A percentile compares a stretch with the other conserved stretches of the same genome.
These are phyloP conservation scores for Lynx canadensis DNA, from an alignment of 2,113 vertebrate species.

Conservation along the genomic window DNA sequence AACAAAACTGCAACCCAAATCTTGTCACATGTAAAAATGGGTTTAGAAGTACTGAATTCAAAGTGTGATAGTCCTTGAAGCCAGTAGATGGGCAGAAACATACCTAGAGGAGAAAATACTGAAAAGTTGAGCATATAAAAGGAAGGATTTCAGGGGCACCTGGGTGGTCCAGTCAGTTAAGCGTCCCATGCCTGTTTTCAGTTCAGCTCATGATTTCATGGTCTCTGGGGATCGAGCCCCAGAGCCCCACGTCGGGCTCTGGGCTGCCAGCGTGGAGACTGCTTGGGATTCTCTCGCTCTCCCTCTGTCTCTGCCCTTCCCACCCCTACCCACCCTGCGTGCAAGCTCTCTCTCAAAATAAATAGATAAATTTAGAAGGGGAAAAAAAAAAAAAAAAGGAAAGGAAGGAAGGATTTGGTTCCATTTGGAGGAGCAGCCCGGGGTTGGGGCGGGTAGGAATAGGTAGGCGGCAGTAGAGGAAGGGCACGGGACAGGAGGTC, in stretches of 20 bases:
- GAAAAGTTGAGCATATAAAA: not conserved
- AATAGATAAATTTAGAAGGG: no score
- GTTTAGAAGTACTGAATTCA: not conserved
- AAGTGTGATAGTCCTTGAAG: not conserved
- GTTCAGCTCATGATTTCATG: no score
- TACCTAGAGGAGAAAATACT: not conserved
- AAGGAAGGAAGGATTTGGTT: not conserved
- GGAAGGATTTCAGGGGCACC: not conserved
- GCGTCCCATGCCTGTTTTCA: no score
- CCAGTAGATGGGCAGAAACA: not conserved
- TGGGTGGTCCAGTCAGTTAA: no score
- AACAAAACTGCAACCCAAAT: not conserved
- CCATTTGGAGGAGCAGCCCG: rapidly evolving
- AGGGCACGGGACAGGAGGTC: no score
- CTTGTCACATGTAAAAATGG: not conserved
- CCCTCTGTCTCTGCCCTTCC: no score
- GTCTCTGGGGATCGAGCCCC: no score
- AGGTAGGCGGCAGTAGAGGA: not conserved
- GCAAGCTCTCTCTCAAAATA: no score
- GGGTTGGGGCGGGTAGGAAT: not conserved
- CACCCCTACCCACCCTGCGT: no score
- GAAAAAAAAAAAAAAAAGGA: not conserved
- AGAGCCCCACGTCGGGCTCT: no score
- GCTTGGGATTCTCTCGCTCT: no score
- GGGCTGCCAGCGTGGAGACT: no score